These are phyloP conservation scores for Eristalis intricaria DNA, from an alignment of 2,888 invertebrate genomes.

Conservation along the genomic window DNA sequence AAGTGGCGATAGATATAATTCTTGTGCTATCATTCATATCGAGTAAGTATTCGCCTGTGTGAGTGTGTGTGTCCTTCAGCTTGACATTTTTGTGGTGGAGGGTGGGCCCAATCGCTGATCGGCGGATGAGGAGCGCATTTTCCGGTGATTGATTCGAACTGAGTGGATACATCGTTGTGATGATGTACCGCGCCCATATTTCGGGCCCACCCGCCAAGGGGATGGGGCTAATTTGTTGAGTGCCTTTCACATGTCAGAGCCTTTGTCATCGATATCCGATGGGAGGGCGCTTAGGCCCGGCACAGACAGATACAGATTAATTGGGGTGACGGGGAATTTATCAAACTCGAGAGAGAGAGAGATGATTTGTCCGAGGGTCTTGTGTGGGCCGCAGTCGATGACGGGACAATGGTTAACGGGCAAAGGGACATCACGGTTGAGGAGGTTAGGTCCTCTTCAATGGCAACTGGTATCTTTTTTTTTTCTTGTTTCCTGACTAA, in stretches of 20 bases:
- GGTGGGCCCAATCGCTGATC: not conserved
- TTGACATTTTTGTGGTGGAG: not conserved
- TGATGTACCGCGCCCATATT: not conserved
- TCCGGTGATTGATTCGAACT: conserved; percentile 43
- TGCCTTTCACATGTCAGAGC: conserved; percentile 39
- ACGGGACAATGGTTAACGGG: not conserved
- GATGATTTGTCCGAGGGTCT: conserved; percentile 27
- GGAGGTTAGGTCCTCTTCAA: not conserved
- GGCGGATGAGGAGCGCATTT: not conserved
- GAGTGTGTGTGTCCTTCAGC: not conserved
- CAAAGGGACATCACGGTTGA: not conserved
- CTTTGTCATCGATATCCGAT: conserved; percentile 41
- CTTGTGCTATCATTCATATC: conserved; percentile 82
- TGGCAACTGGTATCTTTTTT: not conserved
- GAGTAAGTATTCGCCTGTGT: conserved; percentile 77
- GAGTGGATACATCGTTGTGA: conserved; percentile 18
- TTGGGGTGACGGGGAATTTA: conserved; percentile 38
- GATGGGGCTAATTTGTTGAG: conserved; percentile 57
- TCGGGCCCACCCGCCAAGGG: not conserved
- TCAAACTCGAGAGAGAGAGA: conserved; percentile 30
- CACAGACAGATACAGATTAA: conserved; percentile 28
- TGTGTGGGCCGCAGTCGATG: not conserved
- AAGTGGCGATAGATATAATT: conserved; percentile 82
- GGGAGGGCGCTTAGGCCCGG: not conserved
- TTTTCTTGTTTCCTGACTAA: not conserved